These are phyloP conservation scores for Carassius carassius DNA, from an alignment of 2,113 vertebrate species.

Conservation along the genomic window DNA sequence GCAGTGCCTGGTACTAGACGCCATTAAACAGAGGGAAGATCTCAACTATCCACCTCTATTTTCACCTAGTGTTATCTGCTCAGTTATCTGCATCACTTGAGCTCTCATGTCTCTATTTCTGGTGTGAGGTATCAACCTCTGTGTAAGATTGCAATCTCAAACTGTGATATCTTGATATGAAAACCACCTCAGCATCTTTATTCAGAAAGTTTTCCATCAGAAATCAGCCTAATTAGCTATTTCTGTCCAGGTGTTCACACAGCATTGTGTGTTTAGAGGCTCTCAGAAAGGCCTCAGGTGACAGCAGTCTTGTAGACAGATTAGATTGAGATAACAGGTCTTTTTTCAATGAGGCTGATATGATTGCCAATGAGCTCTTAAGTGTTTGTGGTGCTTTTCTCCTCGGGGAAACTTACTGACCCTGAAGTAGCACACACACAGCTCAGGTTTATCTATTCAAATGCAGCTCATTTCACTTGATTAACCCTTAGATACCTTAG, in stretches of 20 bases:
- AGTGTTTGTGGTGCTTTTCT: conserved; percentile 19
- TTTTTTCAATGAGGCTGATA: conserved; percentile 1
- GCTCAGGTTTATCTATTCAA: neutral
- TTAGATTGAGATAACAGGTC: conserved; percentile 7
- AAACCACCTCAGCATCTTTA: neutral
- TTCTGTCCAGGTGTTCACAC: conserved; percentile 19
- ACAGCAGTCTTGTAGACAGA: neutral
- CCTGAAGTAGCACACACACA: conserved; percentile 8
- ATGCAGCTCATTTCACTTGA: neutral
- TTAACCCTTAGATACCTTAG: neutral
- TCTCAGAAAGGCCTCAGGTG: neutral
- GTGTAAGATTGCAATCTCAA: neutral
- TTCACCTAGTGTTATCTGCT: conserved; percentile 35
- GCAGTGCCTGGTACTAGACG: neutral
- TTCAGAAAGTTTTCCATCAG: neutral
- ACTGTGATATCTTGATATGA: neutral
- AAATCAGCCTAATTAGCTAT: neutral
- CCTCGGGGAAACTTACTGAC: neutral
- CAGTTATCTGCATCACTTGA: neutral
- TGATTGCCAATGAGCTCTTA: conserved; percentile 31
- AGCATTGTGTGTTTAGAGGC: too few relatives aligned
- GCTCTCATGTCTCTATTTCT: conserved; percentile 57
- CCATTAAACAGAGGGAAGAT: conserved; percentile 9
- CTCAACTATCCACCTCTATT: conserved; percentile 47
- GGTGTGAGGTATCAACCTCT: conserved; percentile 48